These are phyloP conservation scores for Drosophila ficusphila DNA, from an alignment of 1,140 invertebrate genomes.

Conservation along the genomic window DNA sequence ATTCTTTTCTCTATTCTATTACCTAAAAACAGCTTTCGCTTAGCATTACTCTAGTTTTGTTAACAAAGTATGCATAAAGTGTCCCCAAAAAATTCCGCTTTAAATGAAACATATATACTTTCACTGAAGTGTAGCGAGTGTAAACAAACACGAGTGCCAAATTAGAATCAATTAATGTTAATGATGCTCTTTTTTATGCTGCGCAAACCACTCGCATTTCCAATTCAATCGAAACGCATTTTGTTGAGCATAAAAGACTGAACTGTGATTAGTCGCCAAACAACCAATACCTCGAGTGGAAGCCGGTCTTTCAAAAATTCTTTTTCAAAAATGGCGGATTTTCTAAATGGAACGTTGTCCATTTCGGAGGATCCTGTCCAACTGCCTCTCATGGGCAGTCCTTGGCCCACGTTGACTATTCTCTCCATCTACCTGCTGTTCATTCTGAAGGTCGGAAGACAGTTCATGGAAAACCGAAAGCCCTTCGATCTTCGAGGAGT, in stretches of 20 bases:
- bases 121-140: neutral
- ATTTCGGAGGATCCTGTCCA: conserved; percentile 26
- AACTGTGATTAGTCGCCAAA: neutral
- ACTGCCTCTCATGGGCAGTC: conserved; percentile 88
- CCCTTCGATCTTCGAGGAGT: conserved; percentile 90
- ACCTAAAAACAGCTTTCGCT: no score
- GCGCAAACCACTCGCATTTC: neutral
- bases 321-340: neutral
- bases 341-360: neutral
- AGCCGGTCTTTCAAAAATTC: neutral
- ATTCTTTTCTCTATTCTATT: no score
- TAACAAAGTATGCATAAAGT: no score
- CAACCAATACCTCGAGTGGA: neutral
- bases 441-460: conserved; percentile 86
- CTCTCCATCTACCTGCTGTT: conserved; percentile 90
- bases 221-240: conserved; percentile 7
- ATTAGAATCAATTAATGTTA: conserved; percentile 1
- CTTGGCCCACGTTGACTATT: conserved; percentile 89
- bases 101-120: neutral
- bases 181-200: neutral
- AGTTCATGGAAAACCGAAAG: conserved; percentile 91
- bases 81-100: no score
- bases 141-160: neutral
- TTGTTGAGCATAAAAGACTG: neutral
- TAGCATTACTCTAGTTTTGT: no score